These are phyloP conservation scores for Sorex fumeus DNA, from an alignment of 2,113 vertebrate genomes.

Conservation along the genomic window DNA sequence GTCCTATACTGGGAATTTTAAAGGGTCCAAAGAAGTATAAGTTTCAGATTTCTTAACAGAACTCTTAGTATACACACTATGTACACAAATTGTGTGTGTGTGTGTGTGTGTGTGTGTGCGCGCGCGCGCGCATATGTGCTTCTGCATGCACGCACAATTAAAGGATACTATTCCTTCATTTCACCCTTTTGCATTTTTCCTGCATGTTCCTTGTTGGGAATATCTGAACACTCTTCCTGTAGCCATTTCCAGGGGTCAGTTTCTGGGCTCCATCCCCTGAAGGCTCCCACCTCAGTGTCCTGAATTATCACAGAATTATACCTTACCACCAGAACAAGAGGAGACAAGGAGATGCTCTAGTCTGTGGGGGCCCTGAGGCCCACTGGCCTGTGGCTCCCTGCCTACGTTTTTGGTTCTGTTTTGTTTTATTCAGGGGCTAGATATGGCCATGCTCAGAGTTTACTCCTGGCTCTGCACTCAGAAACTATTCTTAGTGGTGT, in stretches of 20 bases:
- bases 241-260: background rate
- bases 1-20: background rate
- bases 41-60: background rate
- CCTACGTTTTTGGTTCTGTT: too few species aligned
- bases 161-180: background rate
- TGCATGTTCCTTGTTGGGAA: background rate
- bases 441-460: too few species aligned
- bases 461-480: too few species aligned
- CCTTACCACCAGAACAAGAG: background rate
- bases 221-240: background rate
- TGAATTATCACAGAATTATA: background rate
- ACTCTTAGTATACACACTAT: background rate
- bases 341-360: background rate
- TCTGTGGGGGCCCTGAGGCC: background rate
- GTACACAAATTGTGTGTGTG: background rate
- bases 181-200: background rate
- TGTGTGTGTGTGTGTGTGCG: background rate
- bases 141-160: background rate
- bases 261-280: background rate
- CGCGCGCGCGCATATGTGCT: background rate
- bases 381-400: background rate
- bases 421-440: too few species aligned
- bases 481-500: too few species aligned
- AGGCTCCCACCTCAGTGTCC: background rate
- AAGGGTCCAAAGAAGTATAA: background rate